phyloP scores from a whole-genome alignment of 2,113 vertebrate genomes.

The Budorcas taxicolor region DNA sequence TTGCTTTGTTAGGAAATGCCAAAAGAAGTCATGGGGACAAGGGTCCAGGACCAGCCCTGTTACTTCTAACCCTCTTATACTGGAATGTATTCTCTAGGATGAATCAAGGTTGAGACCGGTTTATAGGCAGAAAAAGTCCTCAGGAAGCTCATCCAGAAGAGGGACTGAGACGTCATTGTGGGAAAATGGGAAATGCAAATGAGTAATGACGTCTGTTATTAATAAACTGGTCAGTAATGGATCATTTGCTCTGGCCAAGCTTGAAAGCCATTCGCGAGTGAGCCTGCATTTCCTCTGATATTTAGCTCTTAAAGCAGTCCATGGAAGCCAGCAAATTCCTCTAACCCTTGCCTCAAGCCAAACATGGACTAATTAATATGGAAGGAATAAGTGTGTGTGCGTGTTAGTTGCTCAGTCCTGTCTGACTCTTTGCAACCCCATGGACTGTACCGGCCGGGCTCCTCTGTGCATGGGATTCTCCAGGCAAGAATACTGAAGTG shows the following conservation, averaged over 20 bases:
- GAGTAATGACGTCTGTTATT: neutral
- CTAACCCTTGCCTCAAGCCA: neutral
- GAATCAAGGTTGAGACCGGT: no score
- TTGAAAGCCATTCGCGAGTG: rapidly evolving
- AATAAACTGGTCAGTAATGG: rapidly evolving
- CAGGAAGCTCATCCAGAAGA: neutral
- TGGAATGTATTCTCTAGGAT: rapidly evolving
- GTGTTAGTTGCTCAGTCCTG: neutral
- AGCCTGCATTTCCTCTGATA: neutral
- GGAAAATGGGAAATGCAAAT: neutral
- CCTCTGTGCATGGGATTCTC: neutral
- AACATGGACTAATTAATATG: neutral
- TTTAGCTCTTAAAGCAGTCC: neutral
- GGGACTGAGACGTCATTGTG: rapidly evolving
- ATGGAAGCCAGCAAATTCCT: neutral
- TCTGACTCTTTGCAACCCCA: neutral
- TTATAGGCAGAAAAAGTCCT: neutral
- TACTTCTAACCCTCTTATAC: no score
- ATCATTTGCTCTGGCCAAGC: neutral
- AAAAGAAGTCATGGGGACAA: no score
- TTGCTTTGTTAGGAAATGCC: neutral
- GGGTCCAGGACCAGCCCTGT: neutral
- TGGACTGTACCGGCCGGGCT: rapidly evolving
- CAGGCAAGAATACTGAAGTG: neutral
- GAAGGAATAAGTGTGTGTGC: neutral